Evolutionary conservation across 2,888 invertebrate genomes (phyloP), one percentile per base, ranked within the genome.

Genomic region (Therioaphis trifolii): DNA sequence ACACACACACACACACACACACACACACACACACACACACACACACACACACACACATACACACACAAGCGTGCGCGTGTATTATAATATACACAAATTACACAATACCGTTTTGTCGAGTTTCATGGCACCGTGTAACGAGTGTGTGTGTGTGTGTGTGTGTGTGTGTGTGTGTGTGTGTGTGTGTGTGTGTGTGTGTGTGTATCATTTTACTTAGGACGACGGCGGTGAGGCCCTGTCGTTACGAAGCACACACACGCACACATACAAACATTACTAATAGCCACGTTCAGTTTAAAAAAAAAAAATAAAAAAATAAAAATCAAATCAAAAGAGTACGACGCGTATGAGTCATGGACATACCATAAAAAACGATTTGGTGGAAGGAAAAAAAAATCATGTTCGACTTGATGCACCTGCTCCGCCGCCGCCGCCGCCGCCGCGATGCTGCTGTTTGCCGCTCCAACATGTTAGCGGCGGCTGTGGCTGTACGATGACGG

Each of bases 391-490:
- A 71, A 72, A 72, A 72, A 80, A 61, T 80, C 80, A 43, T 71
- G 80, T 72, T 80, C 80, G 80, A 80, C 80, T 80, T 61, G 72
- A 80, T 80, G 80, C 80, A 80, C 72, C 80, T 80, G 80, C 80
- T 71, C 61, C 1, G 71, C 66, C 40, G 35, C 29, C 49, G 66
- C 49, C 18, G 18, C 40, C 2, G 68, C 58, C 61, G 58, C 29
- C n/a, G 79, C 27, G 79, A 52, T 77, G 77, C 77, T 80, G 69
- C 71, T n/a, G 80, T 71, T 80, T 72, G 46, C 35, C 72, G 58
- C 61, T 58, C 24, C 9, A 40, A 29, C 5, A 24, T 35, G 43
- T 43, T 4, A 9, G 43, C 11, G 43, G n/a, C n/a, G n/a, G n/a
- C n/a, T n/a, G n/a, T n/a, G n/a, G n/a, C n/a, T n/a, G n/a, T n/a